Conservation (phyloP, 2,113 vertebrate species). For the Lontra canadensis region DNA sequence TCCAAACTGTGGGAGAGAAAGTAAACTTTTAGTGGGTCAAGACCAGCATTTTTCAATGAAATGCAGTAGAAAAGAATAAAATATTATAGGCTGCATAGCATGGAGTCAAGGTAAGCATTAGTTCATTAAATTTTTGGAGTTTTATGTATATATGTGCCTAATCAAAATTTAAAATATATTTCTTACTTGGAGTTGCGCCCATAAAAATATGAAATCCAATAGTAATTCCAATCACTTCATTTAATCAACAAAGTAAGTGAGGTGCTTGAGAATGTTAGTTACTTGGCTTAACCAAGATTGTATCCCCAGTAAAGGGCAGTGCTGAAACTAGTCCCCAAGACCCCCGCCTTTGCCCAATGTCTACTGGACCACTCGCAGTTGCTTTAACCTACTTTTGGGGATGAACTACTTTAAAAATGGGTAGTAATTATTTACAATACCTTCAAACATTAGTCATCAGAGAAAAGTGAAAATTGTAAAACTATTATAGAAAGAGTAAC, state of each 20-base stretch:
- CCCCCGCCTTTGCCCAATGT: not conserved
- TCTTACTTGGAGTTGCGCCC: not conserved
- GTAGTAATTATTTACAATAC: not conserved
- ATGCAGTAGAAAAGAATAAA: not conserved
- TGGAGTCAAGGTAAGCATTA: not conserved
- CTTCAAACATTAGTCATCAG: not conserved
- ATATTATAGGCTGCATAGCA: not conserved
- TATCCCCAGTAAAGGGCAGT: not conserved
- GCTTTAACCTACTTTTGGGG: not conserved
- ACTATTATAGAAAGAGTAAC: slow-evolving; percentile 23
- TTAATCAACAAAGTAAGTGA: not conserved
- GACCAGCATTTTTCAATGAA: not conserved
- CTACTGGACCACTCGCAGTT: not conserved
- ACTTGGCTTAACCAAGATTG: not conserved
- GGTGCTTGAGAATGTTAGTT: not conserved
- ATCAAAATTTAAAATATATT: not conserved
- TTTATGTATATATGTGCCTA: not conserved
- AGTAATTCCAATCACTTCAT: not conserved
- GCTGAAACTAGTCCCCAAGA: not conserved
- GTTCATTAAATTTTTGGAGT: not conserved
- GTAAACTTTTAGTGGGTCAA: not conserved
- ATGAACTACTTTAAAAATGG: not conserved
- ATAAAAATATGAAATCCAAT: not conserved
- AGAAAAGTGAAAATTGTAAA: slow-evolving; percentile 25
- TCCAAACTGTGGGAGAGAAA: not conserved